Conservation (phyloP, 1,140 invertebrate species). For the Homalodisca vitripennis region DNA sequence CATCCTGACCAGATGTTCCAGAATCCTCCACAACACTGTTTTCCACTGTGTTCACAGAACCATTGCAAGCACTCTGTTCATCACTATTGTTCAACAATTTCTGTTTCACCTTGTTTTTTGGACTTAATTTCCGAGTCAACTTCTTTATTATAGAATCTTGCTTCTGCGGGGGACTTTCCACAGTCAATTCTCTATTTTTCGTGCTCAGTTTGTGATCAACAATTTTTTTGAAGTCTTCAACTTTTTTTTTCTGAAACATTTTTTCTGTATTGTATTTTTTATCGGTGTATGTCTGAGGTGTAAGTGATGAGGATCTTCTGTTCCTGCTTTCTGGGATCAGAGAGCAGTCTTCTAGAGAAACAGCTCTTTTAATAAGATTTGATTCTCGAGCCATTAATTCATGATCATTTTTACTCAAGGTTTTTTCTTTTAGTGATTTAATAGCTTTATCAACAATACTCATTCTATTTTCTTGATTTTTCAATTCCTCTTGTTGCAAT, state of each 20-base stretch:
- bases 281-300: slow-evolving; percentile 8
- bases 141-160: slow-evolving; percentile 14
- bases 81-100: background rate
- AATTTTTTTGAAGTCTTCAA: slow-evolving; percentile 35
- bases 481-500: slow-evolving; percentile 39
- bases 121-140: slow-evolving; percentile 25
- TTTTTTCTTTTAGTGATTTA: slow-evolving; percentile 55
- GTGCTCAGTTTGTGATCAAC: slow-evolving; percentile 18
- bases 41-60: background rate
- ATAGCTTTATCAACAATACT: slow-evolving; percentile 40
- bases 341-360: slow-evolving; percentile 65
- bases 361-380: slow-evolving; percentile 62
- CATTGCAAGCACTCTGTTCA: background rate
- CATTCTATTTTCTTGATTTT: slow-evolving; percentile 41
- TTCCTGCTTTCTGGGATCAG: slow-evolving; percentile 14
- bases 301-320: slow-evolving; percentile 17
- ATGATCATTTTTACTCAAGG: slow-evolving; percentile 30
- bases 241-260: slow-evolving; percentile 11
- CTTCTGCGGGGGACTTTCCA: background rate
- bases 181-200: slow-evolving; percentile 21
- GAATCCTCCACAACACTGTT: background rate
- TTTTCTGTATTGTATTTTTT: slow-evolving; percentile 17
- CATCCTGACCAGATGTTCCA: slow-evolving; percentile 1
- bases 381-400: slow-evolving; percentile 50
- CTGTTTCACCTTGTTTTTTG: slow-evolving; percentile 14